These are phyloP conservation scores for Drosophila monieri DNA, from an alignment of 2,888 invertebrate genomes.

Conservation along the genomic window DNA sequence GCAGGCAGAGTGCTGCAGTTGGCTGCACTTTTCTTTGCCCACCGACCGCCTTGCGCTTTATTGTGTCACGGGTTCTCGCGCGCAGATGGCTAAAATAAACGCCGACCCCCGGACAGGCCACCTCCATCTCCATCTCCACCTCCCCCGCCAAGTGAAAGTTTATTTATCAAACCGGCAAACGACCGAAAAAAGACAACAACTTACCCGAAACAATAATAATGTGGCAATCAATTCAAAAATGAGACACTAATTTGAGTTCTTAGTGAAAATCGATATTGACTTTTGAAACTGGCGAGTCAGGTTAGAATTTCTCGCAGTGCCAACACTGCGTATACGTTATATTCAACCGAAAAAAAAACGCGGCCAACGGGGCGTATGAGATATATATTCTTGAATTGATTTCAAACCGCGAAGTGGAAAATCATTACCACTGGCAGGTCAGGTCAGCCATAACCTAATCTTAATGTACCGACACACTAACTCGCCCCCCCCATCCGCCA, in stretches of 20 bases:
- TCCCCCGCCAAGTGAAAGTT: constrained; percentile 30
- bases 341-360: neutral
- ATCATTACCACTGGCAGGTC: constrained; percentile 8
- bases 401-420: neutral
- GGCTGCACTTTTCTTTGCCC: constrained; percentile 42
- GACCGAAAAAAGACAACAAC: neutral
- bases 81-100: constrained; percentile 42
- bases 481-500: constrained; percentile 15
- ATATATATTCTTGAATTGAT: neutral
- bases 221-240: constrained; percentile 56
- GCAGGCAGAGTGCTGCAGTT: constrained; percentile 38
- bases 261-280: constrained; percentile 71
- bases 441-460: constrained; percentile 73
- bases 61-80: constrained; percentile 69
- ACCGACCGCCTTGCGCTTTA: constrained; percentile 51
- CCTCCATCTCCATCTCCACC: neutral
- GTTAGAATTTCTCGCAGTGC: constrained; percentile 3
- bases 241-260: constrained; percentile 58
- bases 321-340: constrained; percentile 2
- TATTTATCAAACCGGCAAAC: constrained; percentile 9
- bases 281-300: constrained; percentile 24
- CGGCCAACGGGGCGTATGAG: constrained; percentile 18
- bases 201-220: neutral
- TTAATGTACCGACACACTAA: constrained; percentile 58
- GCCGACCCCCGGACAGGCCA: constrained; percentile 5